These are phyloP conservation scores for Junonia oenone DNA, from an alignment of 2,888 invertebrate genomes.

Conservation along the genomic window DNA sequence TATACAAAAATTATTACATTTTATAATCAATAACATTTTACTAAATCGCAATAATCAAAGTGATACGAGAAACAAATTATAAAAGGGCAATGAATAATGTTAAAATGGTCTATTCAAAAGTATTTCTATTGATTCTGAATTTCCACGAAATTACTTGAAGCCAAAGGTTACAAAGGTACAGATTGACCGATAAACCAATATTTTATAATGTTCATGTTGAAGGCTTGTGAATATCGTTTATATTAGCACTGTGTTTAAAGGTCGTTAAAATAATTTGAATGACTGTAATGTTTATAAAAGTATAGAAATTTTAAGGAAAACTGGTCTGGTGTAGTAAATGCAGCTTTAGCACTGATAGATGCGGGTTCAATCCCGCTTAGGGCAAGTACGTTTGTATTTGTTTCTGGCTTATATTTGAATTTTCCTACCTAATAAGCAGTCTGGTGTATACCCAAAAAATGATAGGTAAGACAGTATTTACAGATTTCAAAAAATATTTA, in stretches of 20 bases:
- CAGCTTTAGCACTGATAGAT: no score
- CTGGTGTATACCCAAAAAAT: no score
- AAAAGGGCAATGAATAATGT: background rate
- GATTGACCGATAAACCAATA: conserved; percentile 54
- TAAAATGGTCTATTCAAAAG: background rate
- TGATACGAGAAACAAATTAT: background rate
- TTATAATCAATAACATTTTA: no score
- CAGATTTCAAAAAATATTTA: no score
- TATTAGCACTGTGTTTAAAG: conserved; percentile 7
- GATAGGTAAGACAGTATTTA: no score
- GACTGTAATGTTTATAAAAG: background rate
- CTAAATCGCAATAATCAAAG: background rate
- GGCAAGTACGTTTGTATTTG: no score
- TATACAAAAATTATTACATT: no score
- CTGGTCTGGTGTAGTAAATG: no score
- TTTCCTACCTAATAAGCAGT: no score
- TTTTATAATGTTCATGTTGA: conserved; percentile 23
- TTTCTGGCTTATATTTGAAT: no score
- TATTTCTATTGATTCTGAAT: conserved; percentile 16
- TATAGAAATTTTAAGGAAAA: background rate
- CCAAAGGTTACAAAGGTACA: conserved; percentile 55
- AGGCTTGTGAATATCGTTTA: conserved; percentile 14
- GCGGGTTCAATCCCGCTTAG: no score
- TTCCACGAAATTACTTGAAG: conserved; percentile 17
- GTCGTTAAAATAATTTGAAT: background rate